Conservation (phyloP, 2,797 vertebrate genomes). For the Morus bassanus region DNA sequence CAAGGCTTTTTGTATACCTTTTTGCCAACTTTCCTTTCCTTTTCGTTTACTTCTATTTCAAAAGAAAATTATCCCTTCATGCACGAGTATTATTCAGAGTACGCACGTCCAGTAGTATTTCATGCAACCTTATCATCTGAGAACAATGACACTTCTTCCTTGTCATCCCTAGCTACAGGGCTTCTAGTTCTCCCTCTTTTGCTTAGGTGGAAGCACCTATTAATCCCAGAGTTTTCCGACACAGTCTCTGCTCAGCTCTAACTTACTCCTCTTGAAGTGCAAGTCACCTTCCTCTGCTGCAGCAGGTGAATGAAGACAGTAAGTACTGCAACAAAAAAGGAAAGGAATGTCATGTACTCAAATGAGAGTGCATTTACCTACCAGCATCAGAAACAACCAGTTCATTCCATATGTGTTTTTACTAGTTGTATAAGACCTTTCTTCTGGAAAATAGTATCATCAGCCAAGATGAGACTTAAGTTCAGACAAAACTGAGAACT, state of each 20-base stretch:
- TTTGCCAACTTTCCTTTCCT: background rate
- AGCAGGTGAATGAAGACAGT: constrained; percentile 3
- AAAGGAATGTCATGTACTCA: background rate
- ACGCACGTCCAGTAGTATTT: background rate
- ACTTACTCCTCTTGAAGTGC: background rate
- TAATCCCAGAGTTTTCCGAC: background rate
- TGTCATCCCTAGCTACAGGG: background rate
- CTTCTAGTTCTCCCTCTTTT: background rate
- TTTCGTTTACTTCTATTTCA: background rate
- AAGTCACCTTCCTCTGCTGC: constrained; percentile 19
- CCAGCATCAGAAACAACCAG: background rate
- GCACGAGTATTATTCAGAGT: background rate
- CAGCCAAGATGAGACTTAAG: background rate
- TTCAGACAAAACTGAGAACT: background rate
- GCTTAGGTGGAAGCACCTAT: background rate
- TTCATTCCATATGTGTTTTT: background rate
- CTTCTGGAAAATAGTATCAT: background rate
- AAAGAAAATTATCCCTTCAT: background rate
- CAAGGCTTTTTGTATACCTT: background rate
- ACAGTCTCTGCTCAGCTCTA: background rate
- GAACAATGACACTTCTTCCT: background rate
- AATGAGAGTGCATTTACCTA: background rate
- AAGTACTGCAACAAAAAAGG: constrained; percentile 18
- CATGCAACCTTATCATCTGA: background rate
- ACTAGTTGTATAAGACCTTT: background rate